A percentile compares a stretch with the other conserved stretches of the same genome.
Conservation (phyloP, 1,140 invertebrate genomes). For the Zaprionus tsacasi region DNA sequence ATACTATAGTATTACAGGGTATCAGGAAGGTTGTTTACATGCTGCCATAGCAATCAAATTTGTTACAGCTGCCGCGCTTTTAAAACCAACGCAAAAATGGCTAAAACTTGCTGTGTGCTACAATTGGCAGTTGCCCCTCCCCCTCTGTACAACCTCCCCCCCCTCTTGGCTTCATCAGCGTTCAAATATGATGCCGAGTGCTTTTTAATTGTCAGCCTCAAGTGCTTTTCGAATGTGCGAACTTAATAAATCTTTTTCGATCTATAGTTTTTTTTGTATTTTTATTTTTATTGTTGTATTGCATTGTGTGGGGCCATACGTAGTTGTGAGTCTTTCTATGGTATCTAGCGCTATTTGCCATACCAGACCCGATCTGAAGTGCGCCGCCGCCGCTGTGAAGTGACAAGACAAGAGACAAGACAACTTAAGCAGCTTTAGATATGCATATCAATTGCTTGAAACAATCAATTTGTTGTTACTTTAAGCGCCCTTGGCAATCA, state of each 20-base stretch:
- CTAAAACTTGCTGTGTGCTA: conserved; percentile 1
- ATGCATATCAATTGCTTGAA: conserved; percentile 53
- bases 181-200: conserved; percentile 57
- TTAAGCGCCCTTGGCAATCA: conserved; percentile 50
- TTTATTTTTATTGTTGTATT: conserved; percentile 40
- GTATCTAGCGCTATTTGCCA: conserved; percentile 13
- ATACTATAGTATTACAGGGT: not conserved
- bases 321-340: too few relatives aligned
- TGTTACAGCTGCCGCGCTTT: conserved; percentile 14
- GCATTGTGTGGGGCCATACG: not conserved
- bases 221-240: conserved; percentile 79
- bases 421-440: conserved; percentile 56
- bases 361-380: conserved; percentile 8
- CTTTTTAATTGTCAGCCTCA: conserved; percentile 80
- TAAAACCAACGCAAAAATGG: conserved; percentile 54
- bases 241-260: conserved; percentile 74
- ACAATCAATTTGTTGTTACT: conserved; percentile 47
- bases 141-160: not conserved
- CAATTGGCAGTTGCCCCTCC: not conserved
- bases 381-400: conserved; percentile 29
- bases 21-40: not conserved
- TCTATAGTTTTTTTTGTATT: conserved; percentile 41
- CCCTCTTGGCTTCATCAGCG: conserved; percentile 3
- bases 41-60: not conserved
- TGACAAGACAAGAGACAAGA: conserved; percentile 49